Conservation (phyloP, 2,888 invertebrate species). For the Myathropa florea region DNA sequence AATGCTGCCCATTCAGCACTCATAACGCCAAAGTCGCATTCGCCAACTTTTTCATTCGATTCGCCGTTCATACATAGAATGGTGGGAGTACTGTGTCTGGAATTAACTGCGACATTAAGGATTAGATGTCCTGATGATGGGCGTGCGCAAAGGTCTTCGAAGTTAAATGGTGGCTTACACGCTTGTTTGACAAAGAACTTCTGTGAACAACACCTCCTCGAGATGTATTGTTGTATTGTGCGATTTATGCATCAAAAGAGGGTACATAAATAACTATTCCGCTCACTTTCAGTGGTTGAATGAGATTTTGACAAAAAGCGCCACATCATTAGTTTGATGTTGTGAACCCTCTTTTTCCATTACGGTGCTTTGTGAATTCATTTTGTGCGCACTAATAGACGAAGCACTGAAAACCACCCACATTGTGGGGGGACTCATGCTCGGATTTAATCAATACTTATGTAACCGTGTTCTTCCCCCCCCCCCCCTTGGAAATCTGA, state of each 20-base stretch:
- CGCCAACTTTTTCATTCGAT: not conserved
- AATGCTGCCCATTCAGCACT: not conserved
- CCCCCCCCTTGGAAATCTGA: not conserved
- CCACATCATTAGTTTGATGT: not conserved
- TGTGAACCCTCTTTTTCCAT: not conserved
- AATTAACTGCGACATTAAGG: not conserved
- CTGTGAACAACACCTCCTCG: not conserved
- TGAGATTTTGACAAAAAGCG: not conserved
- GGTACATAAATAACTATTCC: not conserved
- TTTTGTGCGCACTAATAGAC: not conserved
- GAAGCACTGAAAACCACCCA: not conserved
- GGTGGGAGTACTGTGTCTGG: not conserved
- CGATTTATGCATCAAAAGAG: not conserved
- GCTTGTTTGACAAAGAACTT: not conserved
- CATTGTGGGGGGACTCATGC: not conserved
- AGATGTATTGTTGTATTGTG: not conserved
- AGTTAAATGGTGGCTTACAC: too few species aligned
- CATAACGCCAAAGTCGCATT: not conserved
- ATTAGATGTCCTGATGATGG: not conserved
- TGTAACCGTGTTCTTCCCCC: not conserved
- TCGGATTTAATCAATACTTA: not conserved
- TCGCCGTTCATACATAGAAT: not conserved
- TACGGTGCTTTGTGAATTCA: not conserved
- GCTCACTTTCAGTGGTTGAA: not conserved
- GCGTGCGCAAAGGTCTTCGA: not conserved